A percentile compares a stretch with the other conserved stretches of the same genome.
Evolutionary conservation across 2,113 vertebrate genomes (phyloP).

Genomic region (Cebus imitator): DNA sequence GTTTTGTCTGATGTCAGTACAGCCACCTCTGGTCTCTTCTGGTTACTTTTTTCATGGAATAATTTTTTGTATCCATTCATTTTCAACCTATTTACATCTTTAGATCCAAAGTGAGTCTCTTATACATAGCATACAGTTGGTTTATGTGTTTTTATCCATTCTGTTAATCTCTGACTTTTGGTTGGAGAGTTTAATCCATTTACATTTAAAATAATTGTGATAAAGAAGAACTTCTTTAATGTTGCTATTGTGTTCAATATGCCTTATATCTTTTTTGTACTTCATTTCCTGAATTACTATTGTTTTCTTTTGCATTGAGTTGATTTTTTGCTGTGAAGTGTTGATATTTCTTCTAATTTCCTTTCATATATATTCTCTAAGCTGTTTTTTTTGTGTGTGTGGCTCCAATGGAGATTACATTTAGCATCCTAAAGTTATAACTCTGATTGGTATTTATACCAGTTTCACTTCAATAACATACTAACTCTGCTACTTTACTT

Average conservation of each 20-base stretch:
- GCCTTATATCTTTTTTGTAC: no score
- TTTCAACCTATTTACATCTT: background rate
- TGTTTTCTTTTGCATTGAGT: background rate
- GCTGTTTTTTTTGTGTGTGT: no score
- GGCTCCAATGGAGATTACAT: no score
- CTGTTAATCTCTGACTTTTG: background rate
- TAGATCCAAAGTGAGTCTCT: background rate
- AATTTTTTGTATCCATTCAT: background rate
- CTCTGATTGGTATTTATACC: background rate
- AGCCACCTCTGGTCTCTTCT: background rate
- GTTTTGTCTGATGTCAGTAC: background rate
- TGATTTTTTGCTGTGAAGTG: background rate
- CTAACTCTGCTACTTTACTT: background rate
- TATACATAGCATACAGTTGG: background rate
- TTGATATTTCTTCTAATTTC: no score
- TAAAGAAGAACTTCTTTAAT: no score
- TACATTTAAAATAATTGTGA: background rate
- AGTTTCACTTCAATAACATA: background rate
- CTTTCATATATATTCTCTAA: no score
- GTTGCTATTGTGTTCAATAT: no score
- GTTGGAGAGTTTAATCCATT: background rate
- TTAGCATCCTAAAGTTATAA: background rate
- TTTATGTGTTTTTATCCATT: background rate
- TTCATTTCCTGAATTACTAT: background rate
- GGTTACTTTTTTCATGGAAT: background rate